These are phyloP conservation scores for Dryoscopus gambensis DNA, from an alignment of 2,113 vertebrate genomes.

Conservation along the genomic window DNA sequence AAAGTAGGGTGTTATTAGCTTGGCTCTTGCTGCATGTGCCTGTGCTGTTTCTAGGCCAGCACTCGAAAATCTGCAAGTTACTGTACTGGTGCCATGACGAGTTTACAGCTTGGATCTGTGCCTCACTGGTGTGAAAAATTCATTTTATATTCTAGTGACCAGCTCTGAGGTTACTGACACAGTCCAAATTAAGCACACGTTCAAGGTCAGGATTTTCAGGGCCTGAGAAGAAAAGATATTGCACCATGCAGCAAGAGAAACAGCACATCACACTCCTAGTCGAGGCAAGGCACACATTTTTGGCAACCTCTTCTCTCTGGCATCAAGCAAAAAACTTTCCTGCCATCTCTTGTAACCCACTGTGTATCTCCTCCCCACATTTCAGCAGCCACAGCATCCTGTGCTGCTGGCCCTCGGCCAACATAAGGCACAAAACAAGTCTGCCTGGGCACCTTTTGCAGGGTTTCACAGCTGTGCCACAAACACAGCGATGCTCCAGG, in stretches of 20 bases:
- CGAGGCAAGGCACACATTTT: not conserved
- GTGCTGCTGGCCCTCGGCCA: not conserved
- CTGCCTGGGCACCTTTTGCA: not conserved
- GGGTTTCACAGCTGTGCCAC: not conserved
- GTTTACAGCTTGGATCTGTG: not conserved
- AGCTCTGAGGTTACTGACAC: not conserved
- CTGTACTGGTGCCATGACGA: not conserved
- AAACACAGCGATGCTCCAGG: fast-evolving
- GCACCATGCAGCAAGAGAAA: not conserved
- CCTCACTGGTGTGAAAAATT: not conserved
- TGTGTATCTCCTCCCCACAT: not conserved
- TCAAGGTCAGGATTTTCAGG: not conserved
- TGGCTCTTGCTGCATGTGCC: conserved; percentile 31
- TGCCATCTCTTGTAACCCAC: not conserved
- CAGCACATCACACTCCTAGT: not conserved
- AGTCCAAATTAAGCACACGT: not conserved
- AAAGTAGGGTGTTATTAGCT: conserved; percentile 47
- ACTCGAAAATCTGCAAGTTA: conserved; percentile 14
- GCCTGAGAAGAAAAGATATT: not conserved
- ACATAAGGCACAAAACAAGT: not conserved
- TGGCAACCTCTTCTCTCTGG: not conserved
- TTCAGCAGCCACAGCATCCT: not conserved
- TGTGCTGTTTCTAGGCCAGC: conserved; percentile 44
- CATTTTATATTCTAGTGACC: not conserved
- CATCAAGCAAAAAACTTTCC: not conserved